A percentile compares a stretch with the other conserved stretches of the same genome.
Conservation (phyloP, 1,140 invertebrate species). For the Spodoptera frugiperda region DNA sequence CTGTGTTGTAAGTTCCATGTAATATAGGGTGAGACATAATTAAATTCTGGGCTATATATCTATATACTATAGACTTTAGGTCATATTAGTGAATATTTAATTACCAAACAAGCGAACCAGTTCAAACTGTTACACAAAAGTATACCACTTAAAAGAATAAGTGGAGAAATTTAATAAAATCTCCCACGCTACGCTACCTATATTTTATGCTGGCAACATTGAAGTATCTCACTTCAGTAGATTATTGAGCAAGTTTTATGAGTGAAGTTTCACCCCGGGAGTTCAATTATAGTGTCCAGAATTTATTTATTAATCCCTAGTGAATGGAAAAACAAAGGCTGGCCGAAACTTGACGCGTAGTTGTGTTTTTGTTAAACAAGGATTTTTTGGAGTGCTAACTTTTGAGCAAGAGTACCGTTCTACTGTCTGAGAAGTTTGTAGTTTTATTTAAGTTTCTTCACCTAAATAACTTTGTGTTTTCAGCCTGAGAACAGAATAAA, state of each 20-base stretch:
- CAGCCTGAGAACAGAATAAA: no score
- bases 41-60: no score
- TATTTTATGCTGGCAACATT: constrained; percentile 22
- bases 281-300: constrained; percentile 35
- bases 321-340: constrained; percentile 14
- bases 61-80: neutral
- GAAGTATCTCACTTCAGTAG: constrained; percentile 17
- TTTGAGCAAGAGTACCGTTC: no score
- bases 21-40: no score
- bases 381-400: no score
- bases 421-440: no score
- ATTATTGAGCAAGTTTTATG: constrained; percentile 34
- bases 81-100: no score
- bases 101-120: no score
- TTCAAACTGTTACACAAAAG: no score
- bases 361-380: neutral
- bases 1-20: no score
- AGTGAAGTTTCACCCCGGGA: constrained; percentile 30
- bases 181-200: neutral
- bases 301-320: constrained; percentile 31
- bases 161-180: constrained; percentile 11
- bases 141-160: neutral
- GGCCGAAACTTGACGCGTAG: constrained; percentile 1
- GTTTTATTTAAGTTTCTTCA: no score
- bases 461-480: no score